Percentiles rank a stretch among this genome's conserved stretches.
These are phyloP conservation scores for Ectemnius cavifrons DNA, from an alignment of 2,888 invertebrate genomes.

Conservation along the genomic window DNA sequence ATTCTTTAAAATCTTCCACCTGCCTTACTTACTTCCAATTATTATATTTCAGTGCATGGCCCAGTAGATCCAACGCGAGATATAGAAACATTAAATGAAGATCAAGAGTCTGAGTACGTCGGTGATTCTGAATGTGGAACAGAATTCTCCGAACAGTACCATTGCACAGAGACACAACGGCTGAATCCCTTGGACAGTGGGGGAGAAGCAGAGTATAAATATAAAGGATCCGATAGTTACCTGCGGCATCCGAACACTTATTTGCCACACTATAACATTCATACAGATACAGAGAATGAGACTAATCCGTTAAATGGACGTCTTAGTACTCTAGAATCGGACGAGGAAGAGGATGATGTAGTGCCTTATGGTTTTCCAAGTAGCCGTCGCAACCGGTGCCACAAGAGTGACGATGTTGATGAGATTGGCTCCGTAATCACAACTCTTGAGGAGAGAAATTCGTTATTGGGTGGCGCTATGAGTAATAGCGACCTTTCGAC, in stretches of 20 bases:
- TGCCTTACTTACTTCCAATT: slow-evolving; percentile 3
- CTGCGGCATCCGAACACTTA: slow-evolving; percentile 91
- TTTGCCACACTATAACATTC: slow-evolving; percentile 86
- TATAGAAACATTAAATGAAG: slow-evolving; percentile 85
- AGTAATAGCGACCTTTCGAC: slow-evolving; percentile 93
- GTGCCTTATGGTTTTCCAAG: slow-evolving; percentile 80
- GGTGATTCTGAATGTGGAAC: slow-evolving; percentile 85
- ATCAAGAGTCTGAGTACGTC: slow-evolving; percentile 84
- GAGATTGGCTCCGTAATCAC: slow-evolving; percentile 85
- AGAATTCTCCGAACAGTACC: slow-evolving; percentile 80
- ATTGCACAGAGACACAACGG: slow-evolving; percentile 79
- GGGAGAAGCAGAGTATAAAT: slow-evolving; percentile 80
- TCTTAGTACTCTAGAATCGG: slow-evolving; percentile 74
- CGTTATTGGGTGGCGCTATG: slow-evolving; percentile 84
- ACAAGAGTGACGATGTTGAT: slow-evolving; percentile 78
- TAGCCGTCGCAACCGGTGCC: slow-evolving; percentile 76
- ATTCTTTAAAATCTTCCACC: not conserved
- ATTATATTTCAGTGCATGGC: slow-evolving; percentile 76
- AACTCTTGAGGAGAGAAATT: slow-evolving; percentile 87
- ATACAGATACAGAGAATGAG: slow-evolving; percentile 83
- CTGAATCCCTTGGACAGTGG: slow-evolving; percentile 83
- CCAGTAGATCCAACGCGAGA: slow-evolving; percentile 83
- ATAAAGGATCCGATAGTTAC: slow-evolving; percentile 83
- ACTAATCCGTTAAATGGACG: slow-evolving; percentile 73
- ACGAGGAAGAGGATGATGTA: slow-evolving; percentile 77